A percentile compares a stretch with the other conserved stretches of the same genome.
Evolutionary conservation across 2,113 vertebrate species (phyloP).

Genomic region (Megaceryle maxima): DNA sequence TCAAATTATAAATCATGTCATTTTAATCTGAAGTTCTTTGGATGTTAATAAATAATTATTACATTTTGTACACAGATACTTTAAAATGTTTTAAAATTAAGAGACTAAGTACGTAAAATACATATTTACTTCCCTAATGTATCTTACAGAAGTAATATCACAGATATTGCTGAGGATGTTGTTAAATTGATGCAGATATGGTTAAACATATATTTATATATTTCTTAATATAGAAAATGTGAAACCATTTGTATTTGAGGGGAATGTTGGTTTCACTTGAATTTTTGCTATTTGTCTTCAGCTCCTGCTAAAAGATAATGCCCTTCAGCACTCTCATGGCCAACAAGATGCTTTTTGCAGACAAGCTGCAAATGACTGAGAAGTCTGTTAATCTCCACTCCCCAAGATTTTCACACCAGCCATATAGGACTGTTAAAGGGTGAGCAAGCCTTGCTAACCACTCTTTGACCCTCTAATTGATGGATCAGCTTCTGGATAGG

Average conservation of each 20-base stretch:
- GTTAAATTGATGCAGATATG: background rate
- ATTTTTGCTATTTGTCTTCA: background rate
- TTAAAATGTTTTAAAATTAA: background rate
- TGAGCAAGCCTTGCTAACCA: background rate
- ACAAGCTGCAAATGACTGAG: background rate
- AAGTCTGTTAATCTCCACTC: background rate
- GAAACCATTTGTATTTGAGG: background rate
- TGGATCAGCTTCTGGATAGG: background rate
- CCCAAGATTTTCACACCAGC: background rate
- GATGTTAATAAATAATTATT: background rate
- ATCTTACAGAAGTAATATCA: background rate
- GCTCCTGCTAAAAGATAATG: background rate
- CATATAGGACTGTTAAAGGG: background rate
- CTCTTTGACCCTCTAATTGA: background rate
- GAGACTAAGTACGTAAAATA: background rate
- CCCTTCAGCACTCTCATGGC: background rate
- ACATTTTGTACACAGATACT: background rate
- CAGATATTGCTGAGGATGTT: background rate
- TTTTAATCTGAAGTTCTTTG: background rate
- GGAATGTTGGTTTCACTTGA: background rate
- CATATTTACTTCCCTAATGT: background rate
- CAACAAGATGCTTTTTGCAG: background rate
- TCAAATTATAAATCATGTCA: background rate
- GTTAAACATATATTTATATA: background rate
- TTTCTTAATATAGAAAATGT: background rate